Evolutionary conservation across 2,113 vertebrate species (phyloP).

Genomic region (Spheniscus mendiculus): DNA sequence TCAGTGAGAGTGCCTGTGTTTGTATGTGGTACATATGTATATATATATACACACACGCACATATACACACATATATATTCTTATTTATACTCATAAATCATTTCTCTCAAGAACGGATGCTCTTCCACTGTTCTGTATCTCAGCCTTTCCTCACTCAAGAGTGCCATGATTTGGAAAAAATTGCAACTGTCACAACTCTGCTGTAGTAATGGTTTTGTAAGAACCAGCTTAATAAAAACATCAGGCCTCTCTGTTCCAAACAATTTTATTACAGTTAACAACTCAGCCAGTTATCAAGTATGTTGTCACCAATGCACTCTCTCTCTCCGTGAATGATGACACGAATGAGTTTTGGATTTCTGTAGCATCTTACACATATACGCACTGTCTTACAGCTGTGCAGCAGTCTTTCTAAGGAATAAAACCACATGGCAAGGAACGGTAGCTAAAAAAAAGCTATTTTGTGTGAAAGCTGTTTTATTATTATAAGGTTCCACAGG

Average conservation of each 20-base stretch:
- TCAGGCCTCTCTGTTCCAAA: not conserved
- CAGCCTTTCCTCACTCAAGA: not conserved
- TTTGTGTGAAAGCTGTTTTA: not conserved
- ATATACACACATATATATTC: not conserved
- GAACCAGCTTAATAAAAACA: conserved; percentile 20
- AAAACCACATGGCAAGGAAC: not conserved
- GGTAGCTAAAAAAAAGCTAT: not conserved
- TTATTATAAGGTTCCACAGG: not conserved
- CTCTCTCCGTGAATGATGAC: not conserved
- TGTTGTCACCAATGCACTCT: not conserved
- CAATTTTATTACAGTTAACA: conserved; percentile 23
- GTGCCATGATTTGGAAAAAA: not conserved
- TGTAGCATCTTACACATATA: not conserved
- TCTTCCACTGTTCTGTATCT: not conserved
- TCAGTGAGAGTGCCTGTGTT: not conserved
- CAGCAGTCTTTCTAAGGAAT: not conserved
- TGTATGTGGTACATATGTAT: not conserved
- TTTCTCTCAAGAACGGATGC: not conserved
- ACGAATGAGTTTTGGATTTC: not conserved
- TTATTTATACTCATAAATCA: not conserved
- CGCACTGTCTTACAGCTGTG: not conserved
- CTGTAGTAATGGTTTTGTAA: not conserved
- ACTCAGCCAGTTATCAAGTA: conserved; percentile 6
- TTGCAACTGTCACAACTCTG: not conserved
- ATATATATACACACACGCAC: accelerated